phyloP scores from a whole-genome alignment of 2,797 vertebrate genomes.

The Pogonophryne albipinna region DNA sequence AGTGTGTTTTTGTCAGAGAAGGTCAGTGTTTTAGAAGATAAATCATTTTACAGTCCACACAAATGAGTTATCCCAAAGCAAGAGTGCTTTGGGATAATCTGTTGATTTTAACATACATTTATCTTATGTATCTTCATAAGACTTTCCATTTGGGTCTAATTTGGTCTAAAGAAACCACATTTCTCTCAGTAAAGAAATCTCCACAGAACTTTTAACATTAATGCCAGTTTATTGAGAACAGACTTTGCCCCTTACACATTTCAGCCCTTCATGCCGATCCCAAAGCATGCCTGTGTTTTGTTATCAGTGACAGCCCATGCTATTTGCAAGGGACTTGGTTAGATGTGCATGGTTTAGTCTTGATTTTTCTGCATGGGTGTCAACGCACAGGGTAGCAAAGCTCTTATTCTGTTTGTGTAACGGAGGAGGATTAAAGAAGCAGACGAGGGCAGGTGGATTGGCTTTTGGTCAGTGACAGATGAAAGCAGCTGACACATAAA shows the following conservation, averaged over 20 bases:
- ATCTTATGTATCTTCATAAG: conserved; percentile 23
- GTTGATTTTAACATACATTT: conserved; percentile 24
- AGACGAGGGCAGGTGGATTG: conserved; percentile 44
- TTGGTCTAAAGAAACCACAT: conserved; percentile 39
- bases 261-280: conserved; percentile 26
- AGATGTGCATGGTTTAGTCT: conserved; percentile 48
- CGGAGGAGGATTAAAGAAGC: conserved; percentile 52
- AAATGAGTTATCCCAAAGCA: neutral
- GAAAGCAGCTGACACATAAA: conserved; percentile 55
- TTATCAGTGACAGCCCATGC: conserved; percentile 58
- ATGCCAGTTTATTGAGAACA: conserved; percentile 48
- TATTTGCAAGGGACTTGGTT: conserved; percentile 40
- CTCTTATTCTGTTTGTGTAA: conserved; percentile 34
- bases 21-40: conserved; percentile 8
- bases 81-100: neutral
- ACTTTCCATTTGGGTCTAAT: conserved; percentile 26
- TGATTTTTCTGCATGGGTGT: conserved; percentile 33
- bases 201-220: conserved; percentile 18
- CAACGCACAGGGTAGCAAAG: conserved; percentile 28
- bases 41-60: neutral
- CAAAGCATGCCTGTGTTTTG: conserved; percentile 36
- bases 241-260: conserved; percentile 21
- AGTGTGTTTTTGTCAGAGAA: conserved; percentile 14
- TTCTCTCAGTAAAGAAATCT: conserved; percentile 33
- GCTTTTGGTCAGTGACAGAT: conserved; percentile 48